phyloP scores from a whole-genome alignment of 2,113 vertebrate species.

The Taurulus bubalis region DNA sequence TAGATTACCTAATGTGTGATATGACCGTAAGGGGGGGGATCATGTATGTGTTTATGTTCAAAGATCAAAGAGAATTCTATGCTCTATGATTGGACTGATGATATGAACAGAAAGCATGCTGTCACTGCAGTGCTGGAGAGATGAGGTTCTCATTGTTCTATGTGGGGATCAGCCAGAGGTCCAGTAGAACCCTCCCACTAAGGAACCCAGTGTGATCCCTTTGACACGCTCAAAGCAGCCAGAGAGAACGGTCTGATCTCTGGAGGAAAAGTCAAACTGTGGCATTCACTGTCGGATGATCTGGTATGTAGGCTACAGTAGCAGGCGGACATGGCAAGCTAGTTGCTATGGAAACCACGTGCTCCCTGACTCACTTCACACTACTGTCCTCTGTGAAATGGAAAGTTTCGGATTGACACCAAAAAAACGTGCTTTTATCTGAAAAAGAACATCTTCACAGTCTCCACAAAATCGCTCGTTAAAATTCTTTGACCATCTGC shows the following conservation, averaged over 20 bases:
- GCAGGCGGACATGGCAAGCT: background rate
- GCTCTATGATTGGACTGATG: background rate
- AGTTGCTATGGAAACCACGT: background rate
- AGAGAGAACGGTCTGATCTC: background rate
- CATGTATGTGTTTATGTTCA: background rate
- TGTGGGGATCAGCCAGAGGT: background rate
- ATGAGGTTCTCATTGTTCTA: background rate
- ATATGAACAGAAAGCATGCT: background rate
- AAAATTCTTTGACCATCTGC: background rate
- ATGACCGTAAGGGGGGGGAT: background rate
- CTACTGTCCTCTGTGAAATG: background rate
- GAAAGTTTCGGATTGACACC: background rate
- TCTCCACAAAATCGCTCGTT: background rate
- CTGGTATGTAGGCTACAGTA: background rate
- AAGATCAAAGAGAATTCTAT: background rate
- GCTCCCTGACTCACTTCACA: background rate
- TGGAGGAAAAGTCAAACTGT: background rate
- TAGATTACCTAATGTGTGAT: background rate
- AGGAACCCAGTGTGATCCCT: background rate
- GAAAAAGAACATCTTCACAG: background rate
- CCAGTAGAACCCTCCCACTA: background rate
- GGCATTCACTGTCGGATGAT: background rate
- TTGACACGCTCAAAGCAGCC: background rate
- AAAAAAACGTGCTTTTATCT: background rate
- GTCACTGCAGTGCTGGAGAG: background rate